Evolutionary conservation across 2,888 invertebrate species (phyloP), one percentile per base, ranked within the genome.

Genomic region (Eupithecia subumbrata): DNA sequence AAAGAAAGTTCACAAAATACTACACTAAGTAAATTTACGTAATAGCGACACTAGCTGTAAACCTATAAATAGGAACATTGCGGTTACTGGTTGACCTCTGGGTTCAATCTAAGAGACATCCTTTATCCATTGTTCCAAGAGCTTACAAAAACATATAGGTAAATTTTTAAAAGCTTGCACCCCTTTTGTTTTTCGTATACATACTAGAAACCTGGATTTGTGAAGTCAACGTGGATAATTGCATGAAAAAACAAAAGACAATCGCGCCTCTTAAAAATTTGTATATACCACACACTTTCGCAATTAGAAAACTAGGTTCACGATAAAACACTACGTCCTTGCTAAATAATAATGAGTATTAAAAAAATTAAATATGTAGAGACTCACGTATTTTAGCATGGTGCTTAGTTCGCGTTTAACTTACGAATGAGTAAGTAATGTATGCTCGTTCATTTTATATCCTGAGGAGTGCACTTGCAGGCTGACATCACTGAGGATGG

Each of bases 321-420:
- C 43, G 70, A 72, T 72, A 43, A 52, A 69, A 71, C 71, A 71
- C 34, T 43, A 16, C 22, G 72, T 14, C 45, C 40, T 75, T 68
- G 63, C 34, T 22, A 9, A 64, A 45, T 64, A 1, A 2, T 12
- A 60, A 56, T 56, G 52, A 60, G 25, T 5, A 60, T 75, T 72
- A 71, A 64, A 73, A 82, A 81, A 81, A 82, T 72, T 74, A 77
- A 76, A 82, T 72, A 72, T 69, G 73, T 78, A 79, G 73, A 76
- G 72, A 94, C 94, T 95, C 90, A 95, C 95, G 93, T 94, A 94
- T 95, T 93, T 95, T 82, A 94, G 87, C 95, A 95, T 95, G 90
- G 83, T 93, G 92, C 87, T 93, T 86, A 87, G 91, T 90, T 91
- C 93, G 89, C 90, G 92, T 91, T 92, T 92, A 92, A 90, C 90